Base-by-base conservation (phyloP, 2,113 vertebrate species). In the Hippotragus niger region DNA sequence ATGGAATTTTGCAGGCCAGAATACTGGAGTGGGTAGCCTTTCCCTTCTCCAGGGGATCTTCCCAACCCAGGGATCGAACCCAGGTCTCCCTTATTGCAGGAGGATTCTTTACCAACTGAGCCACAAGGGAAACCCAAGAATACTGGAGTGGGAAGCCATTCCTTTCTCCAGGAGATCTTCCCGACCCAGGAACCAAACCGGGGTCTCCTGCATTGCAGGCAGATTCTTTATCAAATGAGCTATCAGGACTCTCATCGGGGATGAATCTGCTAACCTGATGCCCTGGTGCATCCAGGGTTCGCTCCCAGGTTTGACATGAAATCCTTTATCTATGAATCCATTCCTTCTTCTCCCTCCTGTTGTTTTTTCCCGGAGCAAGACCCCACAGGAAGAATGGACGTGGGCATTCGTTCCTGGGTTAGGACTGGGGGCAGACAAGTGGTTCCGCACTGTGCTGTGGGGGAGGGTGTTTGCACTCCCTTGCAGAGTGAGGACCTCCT, bases 391-490 rank as follows among this genome's bases (percentile, higher is more conserved):
- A 88, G 31, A 81, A 81, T 19, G 78, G n/a, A 21, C n/a, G 0
- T 3, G n/a, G 4, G 5, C 12, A 2, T 50, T 60, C 33, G 0
- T n/a, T 62, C 40, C 21, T 31, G 14, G 43, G 11, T 33, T 23
- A 33, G 3, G 3, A 5, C 29, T 27, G n/a, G 31, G 2, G 27
- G 40, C 9, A 60, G 80, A 76, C 19, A 90, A 13, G 3, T 0
- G 10, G 17, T 31, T 53, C 43, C 74, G 6, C 45, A 7, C 53
- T 10, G 2, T 31, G 3, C 14, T 4, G 1, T 2, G 13, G 58
- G 19, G n/a, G 25, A 12, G 7, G 6, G 60, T 58, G 17, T 31
- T 40, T 11, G 19, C n/a, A 40, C 23, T 87, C 50, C 33, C 36
- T 89, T 36, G 2, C 1, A 21, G 29, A 27, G 4, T 1, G 1